These are phyloP conservation scores for Drosophila pallidifrons DNA, from an alignment of 1,140 invertebrate genomes.

Conservation along the genomic window DNA sequence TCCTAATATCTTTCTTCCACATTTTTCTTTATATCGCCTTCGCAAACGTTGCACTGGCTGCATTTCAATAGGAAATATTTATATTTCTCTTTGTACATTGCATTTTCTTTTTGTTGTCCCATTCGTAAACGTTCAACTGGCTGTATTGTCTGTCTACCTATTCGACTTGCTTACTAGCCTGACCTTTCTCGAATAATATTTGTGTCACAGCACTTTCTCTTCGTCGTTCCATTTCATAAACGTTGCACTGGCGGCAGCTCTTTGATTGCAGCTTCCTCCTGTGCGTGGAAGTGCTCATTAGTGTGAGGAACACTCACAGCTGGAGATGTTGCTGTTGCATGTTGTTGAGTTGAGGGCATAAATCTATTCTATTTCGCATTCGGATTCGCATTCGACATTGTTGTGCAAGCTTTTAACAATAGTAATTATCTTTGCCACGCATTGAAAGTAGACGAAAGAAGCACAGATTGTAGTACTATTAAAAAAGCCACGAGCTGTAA, in stretches of 20 bases:
- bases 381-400: not conserved
- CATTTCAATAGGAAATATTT: too few relatives aligned
- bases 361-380: not conserved
- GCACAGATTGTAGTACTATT: slow-evolving; percentile 4
- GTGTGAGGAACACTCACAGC: slow-evolving; percentile 19
- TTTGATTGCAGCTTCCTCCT: too few relatives aligned
- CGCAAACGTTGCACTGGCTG: slow-evolving; percentile 11
- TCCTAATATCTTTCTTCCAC: too few relatives aligned
- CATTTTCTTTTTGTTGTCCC: too few relatives aligned
- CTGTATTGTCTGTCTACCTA: too few relatives aligned
- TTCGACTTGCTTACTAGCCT: too few relatives aligned
- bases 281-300: not conserved
- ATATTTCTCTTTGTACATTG: too few relatives aligned
- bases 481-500: slow-evolving; percentile 20
- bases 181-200: too few relatives aligned
- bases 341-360: slow-evolving; percentile 25
- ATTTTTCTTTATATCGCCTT: too few relatives aligned
- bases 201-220: not conserved
- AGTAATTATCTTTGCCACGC: slow-evolving; percentile 5
- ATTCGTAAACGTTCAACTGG: too few relatives aligned
- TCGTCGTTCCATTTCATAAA: slow-evolving; percentile 5
- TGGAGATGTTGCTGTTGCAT: slow-evolving; percentile 20
- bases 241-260: slow-evolving; percentile 11
- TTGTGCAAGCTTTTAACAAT: not conserved
- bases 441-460: not conserved